Evolutionary conservation across 1,140 invertebrate species (phyloP), one percentile per base, ranked within the genome.

Genomic region (Bombus confusus): DNA sequence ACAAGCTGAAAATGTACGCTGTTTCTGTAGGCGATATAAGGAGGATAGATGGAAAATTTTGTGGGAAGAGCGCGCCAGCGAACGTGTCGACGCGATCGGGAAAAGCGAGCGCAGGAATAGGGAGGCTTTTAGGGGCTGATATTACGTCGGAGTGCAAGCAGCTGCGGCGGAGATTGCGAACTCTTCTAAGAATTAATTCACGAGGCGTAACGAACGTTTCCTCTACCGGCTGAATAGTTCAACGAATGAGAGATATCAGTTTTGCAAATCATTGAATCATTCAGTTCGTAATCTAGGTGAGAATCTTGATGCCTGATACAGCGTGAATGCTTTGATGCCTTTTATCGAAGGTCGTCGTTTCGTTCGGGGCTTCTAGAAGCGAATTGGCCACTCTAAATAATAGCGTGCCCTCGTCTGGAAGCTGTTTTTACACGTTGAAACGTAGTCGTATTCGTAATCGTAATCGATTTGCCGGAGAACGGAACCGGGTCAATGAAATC

Each of bases 401-500:
- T 59, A 28, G 34, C 31, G 6, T 57, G 12, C 25, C 52, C 31
- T 22, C 37, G 37, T 0, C n/a, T 28, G 8, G 3, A 1, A 10
- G 31, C 2, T 34, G 25, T 13, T 57, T 76, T 59, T 57, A 8
- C 31, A 13, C 31, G 6, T 47, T 25, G 0, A 12, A n/a, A 12
- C 59, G 9, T 12, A 13, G 3, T 12, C 57, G 47, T 47, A 25
- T 2, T 22, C 22, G 52, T 25, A 31, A 13, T 76, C 37, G 66
- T 68, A 68, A 37, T 68, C 34, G 22, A 68, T 68, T 13, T 5
- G 1, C 15, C 25, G 2, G 9, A 13, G 52, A 41, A 39, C 37
- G 34, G 52, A 77, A 77, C 34, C 25, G 37, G 75, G 75, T 77
- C 75, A 77, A 77, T 77, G 75, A 77, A 77, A 77, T 77, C 75